phyloP scores from a whole-genome alignment of 2,888 invertebrate species.

The Lepetodrilus schrolli region DNA sequence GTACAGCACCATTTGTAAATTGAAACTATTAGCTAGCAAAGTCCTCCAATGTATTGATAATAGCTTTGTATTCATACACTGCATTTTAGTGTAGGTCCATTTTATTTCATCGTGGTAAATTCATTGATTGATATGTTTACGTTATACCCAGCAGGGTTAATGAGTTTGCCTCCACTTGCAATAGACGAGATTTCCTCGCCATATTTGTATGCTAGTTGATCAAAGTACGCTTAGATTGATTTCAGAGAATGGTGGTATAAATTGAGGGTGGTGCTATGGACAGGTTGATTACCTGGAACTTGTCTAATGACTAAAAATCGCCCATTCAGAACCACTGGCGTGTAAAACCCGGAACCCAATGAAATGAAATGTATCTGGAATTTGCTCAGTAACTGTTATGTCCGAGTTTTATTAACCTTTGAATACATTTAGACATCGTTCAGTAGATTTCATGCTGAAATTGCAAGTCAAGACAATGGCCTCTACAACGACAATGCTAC shows the following conservation, averaged over 20 bases:
- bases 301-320: slow-evolving; percentile 23
- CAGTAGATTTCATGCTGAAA: slow-evolving; percentile 1
- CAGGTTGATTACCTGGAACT: slow-evolving; percentile 12
- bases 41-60: too few species aligned
- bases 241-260: not conserved
- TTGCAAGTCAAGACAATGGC: not conserved
- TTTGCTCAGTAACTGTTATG: slow-evolving; percentile 19
- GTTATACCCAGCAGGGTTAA: slow-evolving; percentile 14
- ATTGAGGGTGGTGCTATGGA: slow-evolving; percentile 4
- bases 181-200: slow-evolving; percentile 12
- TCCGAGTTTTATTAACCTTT: not conserved
- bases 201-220: slow-evolving; percentile 25
- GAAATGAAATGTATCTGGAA: slow-evolving; percentile 10
- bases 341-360: slow-evolving; percentile 19
- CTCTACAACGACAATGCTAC: too few species aligned
- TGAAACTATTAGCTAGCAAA: too few species aligned
- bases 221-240: slow-evolving; percentile 21
- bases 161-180: slow-evolving; percentile 12
- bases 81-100: slow-evolving; percentile 11
- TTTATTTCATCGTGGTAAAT: slow-evolving; percentile 25
- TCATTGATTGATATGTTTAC: slow-evolving; percentile 19
- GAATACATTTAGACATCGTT: slow-evolving; percentile 3
- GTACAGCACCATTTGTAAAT: not conserved
- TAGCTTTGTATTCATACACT: slow-evolving; percentile 5
- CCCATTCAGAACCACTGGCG: not conserved